A percentile compares a stretch with the other conserved stretches of the same genome.
Conservation (phyloP, 1,140 invertebrate genomes). For the Drosophila ercepeae region DNA sequence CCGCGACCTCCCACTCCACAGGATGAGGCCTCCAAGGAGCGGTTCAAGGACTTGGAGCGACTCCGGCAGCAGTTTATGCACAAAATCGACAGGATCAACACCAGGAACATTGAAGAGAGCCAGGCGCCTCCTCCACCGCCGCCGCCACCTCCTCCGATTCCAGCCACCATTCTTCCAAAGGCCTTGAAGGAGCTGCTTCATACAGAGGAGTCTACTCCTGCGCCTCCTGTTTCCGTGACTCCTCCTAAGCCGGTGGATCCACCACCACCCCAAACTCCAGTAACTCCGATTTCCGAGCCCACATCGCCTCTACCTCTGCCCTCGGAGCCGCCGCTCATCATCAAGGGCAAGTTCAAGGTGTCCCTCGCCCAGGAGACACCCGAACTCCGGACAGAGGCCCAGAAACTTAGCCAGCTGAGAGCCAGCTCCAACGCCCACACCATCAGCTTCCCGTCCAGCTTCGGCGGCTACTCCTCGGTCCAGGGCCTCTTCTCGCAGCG, state of each 20-base stretch:
- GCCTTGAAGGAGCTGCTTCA: conserved; percentile 70
- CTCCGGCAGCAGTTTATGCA: conserved; percentile 80
- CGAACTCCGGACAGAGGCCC: conserved; percentile 84
- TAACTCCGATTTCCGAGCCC: neutral
- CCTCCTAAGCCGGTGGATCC: neutral
- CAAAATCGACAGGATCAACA: conserved; percentile 79
- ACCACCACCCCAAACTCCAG: neutral
- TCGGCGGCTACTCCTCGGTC: conserved; percentile 85
- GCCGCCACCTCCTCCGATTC: conserved; percentile 74
- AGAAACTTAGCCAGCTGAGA: conserved; percentile 73
- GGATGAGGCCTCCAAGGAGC: conserved; percentile 67
- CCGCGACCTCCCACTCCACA: conserved; percentile 72
- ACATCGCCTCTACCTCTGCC: conserved; percentile 31
- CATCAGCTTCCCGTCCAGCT: conserved; percentile 86
- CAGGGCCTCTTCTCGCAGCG: conserved; percentile 84
- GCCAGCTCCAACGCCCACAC: conserved; percentile 86
- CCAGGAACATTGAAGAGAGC: conserved; percentile 69
- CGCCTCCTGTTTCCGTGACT: neutral
- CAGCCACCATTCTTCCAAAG: conserved; percentile 76
- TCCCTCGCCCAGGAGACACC: conserved; percentile 84
- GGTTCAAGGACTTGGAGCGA: conserved; percentile 75
- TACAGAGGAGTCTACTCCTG: conserved; percentile 40
- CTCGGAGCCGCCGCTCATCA: conserved; percentile 55
- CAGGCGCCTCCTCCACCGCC: conserved; percentile 58
- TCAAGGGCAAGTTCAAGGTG: conserved; percentile 80